These are phyloP conservation scores for Siniperca chuatsi DNA, from an alignment of 2,113 vertebrate species.

Conservation along the genomic window DNA sequence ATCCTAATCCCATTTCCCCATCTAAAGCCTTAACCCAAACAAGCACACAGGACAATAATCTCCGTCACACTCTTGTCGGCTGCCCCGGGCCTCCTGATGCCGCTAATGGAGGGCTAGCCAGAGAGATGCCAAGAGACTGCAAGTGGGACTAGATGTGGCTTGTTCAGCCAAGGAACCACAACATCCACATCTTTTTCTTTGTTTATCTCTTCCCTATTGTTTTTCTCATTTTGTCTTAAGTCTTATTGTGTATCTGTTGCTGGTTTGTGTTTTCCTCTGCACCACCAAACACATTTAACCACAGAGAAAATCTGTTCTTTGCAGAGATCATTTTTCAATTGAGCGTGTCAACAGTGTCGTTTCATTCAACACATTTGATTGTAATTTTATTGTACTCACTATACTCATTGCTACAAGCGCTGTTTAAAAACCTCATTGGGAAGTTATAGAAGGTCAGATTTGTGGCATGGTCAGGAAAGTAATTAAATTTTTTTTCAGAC, in stretches of 20 bases:
- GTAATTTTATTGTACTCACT: conserved; percentile 26
- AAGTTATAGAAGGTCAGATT: conserved; percentile 7
- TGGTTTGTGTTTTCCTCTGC: conserved; percentile 56
- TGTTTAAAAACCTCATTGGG: conserved; percentile 6
- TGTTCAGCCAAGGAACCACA: conserved; percentile 59
- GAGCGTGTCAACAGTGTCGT: conserved; percentile 40
- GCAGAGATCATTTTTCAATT: conserved; percentile 52
- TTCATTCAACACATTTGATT: conserved; percentile 62
- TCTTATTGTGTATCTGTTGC: conserved; percentile 47
- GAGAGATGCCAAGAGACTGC: conserved; percentile 68
- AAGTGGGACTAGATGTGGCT: conserved; percentile 54
- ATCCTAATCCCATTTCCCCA: conserved; percentile 86
- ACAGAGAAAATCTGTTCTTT: conserved; percentile 50
- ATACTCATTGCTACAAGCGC: conserved; percentile 12
- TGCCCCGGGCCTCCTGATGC: conserved; percentile 74
- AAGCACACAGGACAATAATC: conserved; percentile 85
- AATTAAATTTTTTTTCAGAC: conserved; percentile 18
- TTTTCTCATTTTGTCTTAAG: conserved; percentile 42
- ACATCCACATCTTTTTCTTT: conserved; percentile 60
- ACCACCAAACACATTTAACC: conserved; percentile 54
- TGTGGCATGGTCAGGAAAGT: conserved; percentile 34
- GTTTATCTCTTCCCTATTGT: conserved; percentile 51
- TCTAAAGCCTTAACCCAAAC: conserved; percentile 87
- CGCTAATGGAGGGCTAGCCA: conserved; percentile 73
- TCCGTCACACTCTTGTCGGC: conserved; percentile 81